Base-by-base conservation (phyloP, 1,140 invertebrate species). In the Drosophila nasuta region DNA sequence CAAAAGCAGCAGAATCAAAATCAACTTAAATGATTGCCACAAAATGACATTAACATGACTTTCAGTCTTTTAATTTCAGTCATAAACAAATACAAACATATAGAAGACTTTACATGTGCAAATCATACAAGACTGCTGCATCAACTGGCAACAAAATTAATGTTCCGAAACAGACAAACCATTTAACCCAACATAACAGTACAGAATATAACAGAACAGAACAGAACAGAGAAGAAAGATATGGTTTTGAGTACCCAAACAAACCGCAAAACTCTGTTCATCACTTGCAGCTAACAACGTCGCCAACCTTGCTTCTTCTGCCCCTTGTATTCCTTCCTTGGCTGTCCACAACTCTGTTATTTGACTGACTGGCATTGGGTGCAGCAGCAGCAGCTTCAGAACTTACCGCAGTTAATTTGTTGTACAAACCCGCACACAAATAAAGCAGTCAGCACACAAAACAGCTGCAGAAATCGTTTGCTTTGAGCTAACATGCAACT, bases 351-450 rank as follows among this genome's bases (percentile, higher is more conserved):
- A 25, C 35, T 7, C 10, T 4, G 4, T 35, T 52, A 7, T 59
- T 45, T 57, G 54, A 57, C 57, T 45, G 60, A 10, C 45, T 46
- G 43, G 46, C 17, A 20, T 57, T 11, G 54, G 35, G 54, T 28
- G 38, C 17, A n/a, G 11, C 48, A 67, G 52, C 17, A n/a, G 11
- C 48, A 67, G 52, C 52, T 66, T 33, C 41, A 75, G 30, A 70
- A 54, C 77, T 71, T 56, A 83, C 83, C 83, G 67, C 82, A 87
- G 82, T 88, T 87, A 87, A 87, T 87, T 87, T 87, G 82, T 88
- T 88, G 82, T 75, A 77, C 83, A 68, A 79, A 72, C 77, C 79
- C 82, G 83, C 83, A 86, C 83, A 86, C 82, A 86, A 87, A 86
- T 87, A 86, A 81, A 87, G 75, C 75, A 75, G 71, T 73, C 79